Evolutionary conservation across 2,888 invertebrate genomes (phyloP), one percentile per base, ranked within the genome.

Genomic region (Rhimphoctona megacephalus): DNA sequence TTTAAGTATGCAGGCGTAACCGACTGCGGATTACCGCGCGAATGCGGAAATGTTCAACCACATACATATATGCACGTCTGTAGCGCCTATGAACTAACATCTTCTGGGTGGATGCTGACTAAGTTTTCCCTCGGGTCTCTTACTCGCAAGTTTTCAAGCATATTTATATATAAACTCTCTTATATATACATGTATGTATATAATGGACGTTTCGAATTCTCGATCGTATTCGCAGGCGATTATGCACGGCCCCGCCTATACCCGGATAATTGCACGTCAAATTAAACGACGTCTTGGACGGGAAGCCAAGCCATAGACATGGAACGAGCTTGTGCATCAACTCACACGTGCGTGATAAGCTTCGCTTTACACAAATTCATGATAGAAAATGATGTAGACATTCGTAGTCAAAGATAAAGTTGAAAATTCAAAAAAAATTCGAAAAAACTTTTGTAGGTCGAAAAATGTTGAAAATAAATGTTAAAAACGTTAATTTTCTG

Each of bases 181-280:
- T 39, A 25, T 76, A 66, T 33, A 49, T 49, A n/a, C 11, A 36
- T 66, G 0, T 25, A 64, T 46, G 33, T 30, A 52, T 52, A 52
- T 49, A 52, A 73, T 81, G 52, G 64, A 81, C 54, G 73, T 39
- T 25, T 61, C 22, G 70, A 61, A 83, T 77, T 86, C 77, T 72
- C 83, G 86, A 83, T 86, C 86, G 84, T 86, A 81, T 86, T 86
- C 86, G 77, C 81, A 86, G 81, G 84, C 77, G 86, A 84, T 86
- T 86, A 86, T 84, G 73, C 81, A 85, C 83, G 85, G 81, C 80
- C 76, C 86, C 86, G 84, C 83, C 84, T 73, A 74, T 86, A 54
- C 78, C 69, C 61, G 73, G 72, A 86, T 86, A 86, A 86, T 86
- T 86, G 86, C 86, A 81, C 81, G 86, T 86, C 86, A 86, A 86